Base-by-base conservation (phyloP, 2,113 vertebrate genomes). In the Ceyx margarethae region DNA sequence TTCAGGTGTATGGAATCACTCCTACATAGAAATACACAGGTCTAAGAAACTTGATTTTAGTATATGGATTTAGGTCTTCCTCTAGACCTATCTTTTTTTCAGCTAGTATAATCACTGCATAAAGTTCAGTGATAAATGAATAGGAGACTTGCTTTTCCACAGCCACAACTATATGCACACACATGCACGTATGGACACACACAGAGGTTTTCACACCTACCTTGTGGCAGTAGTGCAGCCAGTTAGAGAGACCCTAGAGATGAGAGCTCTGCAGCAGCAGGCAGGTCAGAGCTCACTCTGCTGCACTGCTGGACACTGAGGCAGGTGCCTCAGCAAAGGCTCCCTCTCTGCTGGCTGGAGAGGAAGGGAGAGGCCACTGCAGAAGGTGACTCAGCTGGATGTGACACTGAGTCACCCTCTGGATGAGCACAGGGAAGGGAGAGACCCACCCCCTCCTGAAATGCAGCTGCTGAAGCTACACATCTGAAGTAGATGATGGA, bases 351-450 rank as follows among this genome's bases (percentile, higher is more conserved):
- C 64, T 0, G 3, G 7, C 84, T 4, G 29, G 33, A 42, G 56
- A 85, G 87, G 83, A 94, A 85, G 85, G 91, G 86, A 91, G 89
- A 91, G 95, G 80, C 80, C 0, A 2, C 83, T 74, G 77, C 68
- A 81, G 73, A 80, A 84, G 73, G 89, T 93, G 93, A 89, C 94
- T 94, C 89, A 91, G 77, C 43, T 65, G 69, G 94, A 71, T 56
- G 86, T 81, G 89, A 75, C 89, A 72, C 78, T 92, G 84, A 90
- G 56, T 87, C 94, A 92, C 58, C 54, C 75, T 69, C 58, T 82
- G 81, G 51, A 65, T 90, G 62, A 91, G 91, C 60, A 40, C 50
- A n/a, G 89, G 0, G 0, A 40, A 89, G 46, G 50, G 18, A 81
- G 74, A 78, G 48, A 80, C 31, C 86, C 81, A 84, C 35, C 23